Conservation (phyloP, 1,140 invertebrate species). For the Macrobrachium nipponense region DNA sequence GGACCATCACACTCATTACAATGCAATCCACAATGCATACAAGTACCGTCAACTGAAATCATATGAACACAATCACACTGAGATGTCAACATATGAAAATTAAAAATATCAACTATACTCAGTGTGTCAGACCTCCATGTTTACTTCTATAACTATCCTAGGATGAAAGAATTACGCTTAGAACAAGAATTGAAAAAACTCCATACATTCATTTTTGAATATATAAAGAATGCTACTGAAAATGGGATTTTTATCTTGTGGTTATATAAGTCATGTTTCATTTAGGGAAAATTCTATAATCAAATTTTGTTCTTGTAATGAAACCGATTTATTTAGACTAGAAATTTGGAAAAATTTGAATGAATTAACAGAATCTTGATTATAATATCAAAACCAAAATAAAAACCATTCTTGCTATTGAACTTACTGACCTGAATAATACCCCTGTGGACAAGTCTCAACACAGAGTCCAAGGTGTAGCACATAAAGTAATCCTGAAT, state of each 20-base stretch:
- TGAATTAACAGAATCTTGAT: background rate
- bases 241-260: background rate
- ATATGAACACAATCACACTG: background rate
- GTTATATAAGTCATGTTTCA: background rate
- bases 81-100: background rate
- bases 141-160: no score
- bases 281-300: no score
- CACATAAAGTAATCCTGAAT: slow-evolving; percentile 75
- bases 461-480: slow-evolving; percentile 79
- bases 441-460: slow-evolving; percentile 78
- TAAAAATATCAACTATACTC: background rate
- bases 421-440: slow-evolving; percentile 70
- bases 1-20: slow-evolving; percentile 81
- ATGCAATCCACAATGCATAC: slow-evolving; percentile 81
- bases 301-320: no score
- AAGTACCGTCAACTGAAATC: slow-evolving; percentile 71
- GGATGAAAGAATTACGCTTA: no score
- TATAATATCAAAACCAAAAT: background rate
- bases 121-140: no score
- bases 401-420: no score
- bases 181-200: no score
- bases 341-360: no score
- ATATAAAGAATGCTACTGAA: background rate
- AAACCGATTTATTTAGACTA: no score
- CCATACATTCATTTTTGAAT: no score